Percentiles rank a stretch among this genome's conserved stretches.
Conservation (phyloP, 2,888 invertebrate species). For the Agonopterix alstromeriana region DNA sequence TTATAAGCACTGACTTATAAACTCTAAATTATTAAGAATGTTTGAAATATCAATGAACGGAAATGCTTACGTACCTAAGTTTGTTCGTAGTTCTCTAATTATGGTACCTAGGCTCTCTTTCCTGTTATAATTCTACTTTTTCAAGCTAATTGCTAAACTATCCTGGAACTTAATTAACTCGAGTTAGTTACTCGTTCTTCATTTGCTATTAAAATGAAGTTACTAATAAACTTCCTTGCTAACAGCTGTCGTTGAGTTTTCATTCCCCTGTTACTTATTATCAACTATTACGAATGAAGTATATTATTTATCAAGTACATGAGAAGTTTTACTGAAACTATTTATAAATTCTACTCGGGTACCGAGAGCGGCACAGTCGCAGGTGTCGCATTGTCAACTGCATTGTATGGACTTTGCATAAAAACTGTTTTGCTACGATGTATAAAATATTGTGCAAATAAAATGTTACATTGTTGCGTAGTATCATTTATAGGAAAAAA, state of each 20-base stretch:
- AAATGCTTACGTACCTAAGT: too few relatives aligned
- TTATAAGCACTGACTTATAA: too few relatives aligned
- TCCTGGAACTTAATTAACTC: neutral
- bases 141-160: neutral
- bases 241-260: constrained; percentile 11
- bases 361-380: constrained; percentile 55
- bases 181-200: neutral
- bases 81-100: too few relatives aligned
- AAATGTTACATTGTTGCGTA: neutral
- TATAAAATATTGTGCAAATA: neutral
- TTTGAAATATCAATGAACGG: too few relatives aligned
- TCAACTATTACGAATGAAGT: too few relatives aligned
- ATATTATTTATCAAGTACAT: too few relatives aligned
- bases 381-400: constrained; percentile 63
- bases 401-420: constrained; percentile 62
- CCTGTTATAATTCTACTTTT: neutral
- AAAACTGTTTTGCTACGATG: constrained; percentile 36
- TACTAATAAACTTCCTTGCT: constrained; percentile 3
- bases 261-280: constrained; percentile 2
- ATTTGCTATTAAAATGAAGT: constrained; percentile 6
- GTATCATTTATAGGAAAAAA: neutral
- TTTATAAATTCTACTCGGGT: constrained; percentile 51
- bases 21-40: too few relatives aligned
- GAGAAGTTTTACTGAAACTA: constrained; percentile 32
- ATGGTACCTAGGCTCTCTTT: neutral